A percentile compares a stretch with the other conserved stretches of the same genome.
phyloP scores from a whole-genome alignment of 2,113 vertebrate genomes.

The Corythornis madagascariensis region DNA sequence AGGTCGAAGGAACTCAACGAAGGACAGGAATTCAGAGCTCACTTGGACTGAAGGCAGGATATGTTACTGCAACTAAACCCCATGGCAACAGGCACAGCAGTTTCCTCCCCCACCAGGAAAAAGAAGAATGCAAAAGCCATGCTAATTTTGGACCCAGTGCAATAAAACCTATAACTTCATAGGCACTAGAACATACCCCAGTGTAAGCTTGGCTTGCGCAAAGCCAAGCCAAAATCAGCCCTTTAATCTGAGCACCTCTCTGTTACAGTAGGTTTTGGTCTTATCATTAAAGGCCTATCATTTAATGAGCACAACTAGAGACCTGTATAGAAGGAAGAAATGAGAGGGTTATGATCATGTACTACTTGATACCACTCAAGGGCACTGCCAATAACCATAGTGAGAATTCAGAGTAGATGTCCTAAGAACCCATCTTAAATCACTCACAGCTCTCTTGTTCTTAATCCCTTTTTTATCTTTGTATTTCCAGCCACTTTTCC shows the following conservation, averaged over 20 bases:
- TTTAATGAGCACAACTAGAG: neutral
- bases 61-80: neutral
- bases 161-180: neutral
- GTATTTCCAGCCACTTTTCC: neutral
- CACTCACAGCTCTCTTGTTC: neutral
- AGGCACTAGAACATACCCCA: neutral
- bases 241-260: neutral
- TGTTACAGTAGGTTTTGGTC: neutral
- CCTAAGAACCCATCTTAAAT: slow-evolving; percentile 16
- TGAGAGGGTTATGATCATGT: neutral
- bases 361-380: neutral
- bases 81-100: neutral
- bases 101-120: neutral
- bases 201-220: neutral
- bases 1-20: rapidly evolving
- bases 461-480: neutral
- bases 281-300: neutral
- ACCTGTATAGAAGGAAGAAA: neutral
- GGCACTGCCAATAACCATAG: neutral
- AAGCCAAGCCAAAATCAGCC: neutral
- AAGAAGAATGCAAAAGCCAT: neutral
- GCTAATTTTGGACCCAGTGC: neutral
- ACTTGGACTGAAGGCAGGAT: neutral
- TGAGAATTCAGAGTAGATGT: neutral
- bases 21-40: neutral